phyloP scores from a whole-genome alignment of 2,888 invertebrate species.

The Dasysyrphus albostriatus region DNA sequence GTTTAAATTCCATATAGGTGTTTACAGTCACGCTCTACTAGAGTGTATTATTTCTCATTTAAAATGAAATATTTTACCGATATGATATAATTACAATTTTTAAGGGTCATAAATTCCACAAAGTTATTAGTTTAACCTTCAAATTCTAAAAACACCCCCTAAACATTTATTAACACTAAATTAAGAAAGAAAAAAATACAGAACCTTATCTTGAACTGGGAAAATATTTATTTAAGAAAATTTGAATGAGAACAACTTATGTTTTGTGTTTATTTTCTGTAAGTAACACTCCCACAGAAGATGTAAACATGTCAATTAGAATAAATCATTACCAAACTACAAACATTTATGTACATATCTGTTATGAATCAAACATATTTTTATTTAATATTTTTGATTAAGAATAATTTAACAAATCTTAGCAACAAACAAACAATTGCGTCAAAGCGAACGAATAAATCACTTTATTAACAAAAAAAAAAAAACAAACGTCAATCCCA shows the following conservation, averaged over 20 bases:
- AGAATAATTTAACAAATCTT: neutral
- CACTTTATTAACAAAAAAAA: neutral
- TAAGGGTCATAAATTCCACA: slow-evolving; percentile 37
- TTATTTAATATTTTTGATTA: neutral
- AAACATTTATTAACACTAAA: slow-evolving; percentile 7
- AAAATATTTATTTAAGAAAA: slow-evolving; percentile 18
- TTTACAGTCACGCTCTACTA: slow-evolving; percentile 26
- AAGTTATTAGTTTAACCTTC: slow-evolving; percentile 29
- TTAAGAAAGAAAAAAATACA: neutral
- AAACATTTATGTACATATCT: too few relatives aligned
- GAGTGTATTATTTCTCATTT: slow-evolving; percentile 8
- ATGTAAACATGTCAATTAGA: neutral
- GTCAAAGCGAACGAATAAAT: neutral
- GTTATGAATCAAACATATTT: neutral
- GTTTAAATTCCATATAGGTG: neutral
- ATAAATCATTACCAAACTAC: neutral
- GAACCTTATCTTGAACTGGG: neutral
- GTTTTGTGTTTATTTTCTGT: neutral
- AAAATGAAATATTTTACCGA: slow-evolving; percentile 12
- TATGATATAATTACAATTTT: neutral
- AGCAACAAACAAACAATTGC: neutral
- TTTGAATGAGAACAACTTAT: neutral
- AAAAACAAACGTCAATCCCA: slow-evolving; percentile 18
- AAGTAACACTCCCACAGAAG: neutral
- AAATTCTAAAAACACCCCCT: neutral